Conservation (phyloP, 2,113 vertebrate species). For the Misgurnus mizolepis region DNA sequence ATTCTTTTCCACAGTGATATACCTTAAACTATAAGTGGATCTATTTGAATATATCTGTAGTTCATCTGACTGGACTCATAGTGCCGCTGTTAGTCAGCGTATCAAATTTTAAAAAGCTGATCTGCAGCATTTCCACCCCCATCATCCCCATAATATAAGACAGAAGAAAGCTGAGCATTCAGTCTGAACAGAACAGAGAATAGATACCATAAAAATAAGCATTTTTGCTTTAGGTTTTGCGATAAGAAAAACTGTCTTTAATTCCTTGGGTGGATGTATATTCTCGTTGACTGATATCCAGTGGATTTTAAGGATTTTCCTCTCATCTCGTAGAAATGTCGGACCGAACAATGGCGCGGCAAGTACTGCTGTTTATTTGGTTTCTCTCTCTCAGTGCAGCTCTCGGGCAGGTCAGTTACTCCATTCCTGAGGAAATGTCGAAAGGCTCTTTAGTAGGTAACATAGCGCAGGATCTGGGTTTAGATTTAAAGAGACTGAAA, state of each 20-base stretch:
- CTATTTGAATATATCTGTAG: conserved; percentile 57
- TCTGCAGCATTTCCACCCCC: conserved; percentile 48
- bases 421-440: conserved; percentile 53
- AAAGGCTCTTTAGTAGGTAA: conserved; percentile 55
- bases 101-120: conserved; percentile 8
- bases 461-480: conserved; percentile 55
- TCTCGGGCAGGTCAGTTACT: conserved; percentile 47
- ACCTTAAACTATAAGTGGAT: not conserved
- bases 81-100: conserved; percentile 86
- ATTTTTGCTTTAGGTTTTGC: too few relatives aligned
- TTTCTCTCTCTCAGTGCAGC: conserved; percentile 15
- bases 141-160: conserved; percentile 27
- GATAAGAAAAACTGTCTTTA: not conserved
- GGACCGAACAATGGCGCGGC: conserved; percentile 44
- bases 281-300: too few relatives aligned
- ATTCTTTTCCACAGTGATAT: not conserved
- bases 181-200: conserved; percentile 15
- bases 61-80: conserved; percentile 78
- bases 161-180: conserved; percentile 21
- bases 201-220: not conserved
- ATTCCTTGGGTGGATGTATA: too few relatives aligned
- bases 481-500: conserved; percentile 50
- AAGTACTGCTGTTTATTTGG: conserved; percentile 48
- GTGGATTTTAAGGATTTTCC: not conserved
- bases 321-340: conserved; percentile 8